phyloP scores from a whole-genome alignment of 1,140 invertebrate species.

The Caenorhabditis remanei region DNA sequence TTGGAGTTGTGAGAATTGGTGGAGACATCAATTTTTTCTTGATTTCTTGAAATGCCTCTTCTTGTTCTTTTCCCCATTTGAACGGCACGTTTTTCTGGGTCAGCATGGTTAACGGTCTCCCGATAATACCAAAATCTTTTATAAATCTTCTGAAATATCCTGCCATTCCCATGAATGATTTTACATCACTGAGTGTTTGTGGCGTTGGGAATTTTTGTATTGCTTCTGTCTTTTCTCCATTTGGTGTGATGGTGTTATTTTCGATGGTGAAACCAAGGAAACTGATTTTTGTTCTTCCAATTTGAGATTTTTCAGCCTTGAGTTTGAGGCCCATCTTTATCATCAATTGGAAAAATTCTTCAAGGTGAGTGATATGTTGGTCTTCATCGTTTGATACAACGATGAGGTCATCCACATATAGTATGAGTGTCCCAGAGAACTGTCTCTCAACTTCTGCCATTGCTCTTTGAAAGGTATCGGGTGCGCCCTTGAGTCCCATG shows the following conservation, averaged over 20 bases:
- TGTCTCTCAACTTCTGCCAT: neutral
- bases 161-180: neutral
- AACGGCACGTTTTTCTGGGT: neutral
- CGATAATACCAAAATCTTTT: neutral
- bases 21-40: neutral
- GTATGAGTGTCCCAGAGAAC: neutral
- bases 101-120: neutral
- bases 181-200: neutral
- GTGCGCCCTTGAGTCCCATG: constrained; percentile 17
- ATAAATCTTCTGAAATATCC: neutral
- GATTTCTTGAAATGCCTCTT: neutral
- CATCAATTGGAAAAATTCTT: neutral
- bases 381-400: neutral
- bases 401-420: constrained; percentile 23
- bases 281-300: constrained; percentile 18
- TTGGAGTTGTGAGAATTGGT: neutral
- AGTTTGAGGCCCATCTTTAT: neutral
- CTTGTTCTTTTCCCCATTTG: neutral
- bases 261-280: neutral
- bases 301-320: neutral
- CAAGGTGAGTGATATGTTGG: neutral
- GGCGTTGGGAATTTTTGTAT: neutral
- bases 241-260: neutral
- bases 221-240: neutral
- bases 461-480: constrained; percentile 1